Percentiles rank a stretch among this genome's conserved stretches.
Evolutionary conservation across 2,888 invertebrate genomes (phyloP).

Genomic region (Balanococcus diminutus): DNA sequence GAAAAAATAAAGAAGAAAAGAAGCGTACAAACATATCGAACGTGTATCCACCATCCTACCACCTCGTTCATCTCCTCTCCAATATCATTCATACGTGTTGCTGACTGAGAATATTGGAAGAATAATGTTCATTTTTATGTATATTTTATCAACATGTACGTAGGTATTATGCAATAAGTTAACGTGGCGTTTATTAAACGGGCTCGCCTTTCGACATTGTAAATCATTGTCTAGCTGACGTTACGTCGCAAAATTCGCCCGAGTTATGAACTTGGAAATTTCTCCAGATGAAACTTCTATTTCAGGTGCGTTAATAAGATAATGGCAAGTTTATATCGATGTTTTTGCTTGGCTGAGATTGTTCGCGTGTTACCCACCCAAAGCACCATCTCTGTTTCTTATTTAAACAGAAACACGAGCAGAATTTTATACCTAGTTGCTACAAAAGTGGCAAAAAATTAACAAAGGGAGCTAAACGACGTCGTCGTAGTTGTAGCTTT

Average conservation of each 20-base stretch:
- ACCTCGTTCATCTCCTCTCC: neutral
- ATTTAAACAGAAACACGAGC: neutral
- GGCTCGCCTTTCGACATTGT: neutral
- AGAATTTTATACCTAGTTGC: neutral
- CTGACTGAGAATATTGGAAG: neutral
- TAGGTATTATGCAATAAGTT: no score
- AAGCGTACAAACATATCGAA: neutral
- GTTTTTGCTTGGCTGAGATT: slow-evolving; percentile 7
- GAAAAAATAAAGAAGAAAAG: neutral
- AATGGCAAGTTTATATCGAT: slow-evolving; percentile 25
- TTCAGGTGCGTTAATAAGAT: neutral
- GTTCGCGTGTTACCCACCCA: neutral
- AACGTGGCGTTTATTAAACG: slow-evolving; percentile 2
- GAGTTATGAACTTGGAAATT: neutral
- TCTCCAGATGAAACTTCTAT: neutral
- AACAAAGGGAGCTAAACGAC: neutral
- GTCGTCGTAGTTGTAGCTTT: neutral
- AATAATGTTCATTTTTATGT: slow-evolving; percentile 15
- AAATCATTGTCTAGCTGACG: neutral
- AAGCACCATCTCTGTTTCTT: neutral
- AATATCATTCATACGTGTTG: no score
- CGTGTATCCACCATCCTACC: neutral
- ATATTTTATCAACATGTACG: neutral
- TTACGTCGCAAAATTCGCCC: neutral
- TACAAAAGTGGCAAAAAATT: neutral